Percentiles rank a stretch among this genome's conserved stretches.
phyloP scores from a whole-genome alignment of 2,113 vertebrate species.

The Neoarius graeffei region DNA sequence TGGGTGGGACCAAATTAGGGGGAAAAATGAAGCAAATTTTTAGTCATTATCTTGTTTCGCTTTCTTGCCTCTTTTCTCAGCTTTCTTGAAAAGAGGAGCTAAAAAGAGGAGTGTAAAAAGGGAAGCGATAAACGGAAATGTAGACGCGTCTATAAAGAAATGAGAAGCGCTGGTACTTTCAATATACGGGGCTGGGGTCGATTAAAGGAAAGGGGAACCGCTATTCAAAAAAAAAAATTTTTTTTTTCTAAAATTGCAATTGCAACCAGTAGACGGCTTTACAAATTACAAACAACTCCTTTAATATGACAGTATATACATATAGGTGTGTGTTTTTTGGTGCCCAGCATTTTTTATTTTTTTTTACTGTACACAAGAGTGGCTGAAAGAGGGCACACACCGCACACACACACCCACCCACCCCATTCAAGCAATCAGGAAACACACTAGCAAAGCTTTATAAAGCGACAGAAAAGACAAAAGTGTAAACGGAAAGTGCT shows the following conservation, averaged over 20 bases:
- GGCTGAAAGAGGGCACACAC: not conserved
- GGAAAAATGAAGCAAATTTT: not conserved
- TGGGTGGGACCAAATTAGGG: not conserved
- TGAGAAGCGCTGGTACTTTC: not conserved
- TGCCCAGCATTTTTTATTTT: not conserved
- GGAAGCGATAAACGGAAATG: not conserved
- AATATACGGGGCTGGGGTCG: not conserved
- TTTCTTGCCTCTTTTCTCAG: not conserved
- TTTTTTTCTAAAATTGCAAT: not conserved
- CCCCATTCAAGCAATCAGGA: constrained; percentile 45
- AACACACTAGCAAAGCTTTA: constrained; percentile 58
- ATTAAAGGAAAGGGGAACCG: not conserved
- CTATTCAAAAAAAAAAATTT: not conserved
- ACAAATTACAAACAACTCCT: not conserved
- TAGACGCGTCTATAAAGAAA: not conserved
- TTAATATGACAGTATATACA: constrained; percentile 3
- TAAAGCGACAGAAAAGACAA: constrained; percentile 17
- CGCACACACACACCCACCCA: constrained; percentile 2
- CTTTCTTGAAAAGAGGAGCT: not conserved
- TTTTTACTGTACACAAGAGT: constrained; percentile 1
- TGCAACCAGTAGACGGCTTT: not conserved
- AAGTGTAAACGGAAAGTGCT: constrained; percentile 59
- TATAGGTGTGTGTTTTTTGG: not conserved
- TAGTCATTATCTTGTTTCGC: not conserved
- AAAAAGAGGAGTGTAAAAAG: not conserved